Conservation (phyloP, 2,888 invertebrate genomes). For the Vanessa cardui region DNA sequence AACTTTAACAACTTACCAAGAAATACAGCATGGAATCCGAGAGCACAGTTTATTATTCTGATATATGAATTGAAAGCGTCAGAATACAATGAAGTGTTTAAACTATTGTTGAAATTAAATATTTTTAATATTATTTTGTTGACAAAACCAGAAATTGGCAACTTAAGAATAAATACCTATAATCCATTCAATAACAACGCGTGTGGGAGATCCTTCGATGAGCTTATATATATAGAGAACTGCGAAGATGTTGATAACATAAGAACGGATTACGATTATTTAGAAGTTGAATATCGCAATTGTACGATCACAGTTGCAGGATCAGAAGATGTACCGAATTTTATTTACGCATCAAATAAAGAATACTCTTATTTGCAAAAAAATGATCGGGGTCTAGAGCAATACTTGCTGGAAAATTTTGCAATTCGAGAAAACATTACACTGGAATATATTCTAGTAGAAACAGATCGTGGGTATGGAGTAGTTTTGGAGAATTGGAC, state of each 20-base stretch:
- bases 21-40: slow-evolving; percentile 57
- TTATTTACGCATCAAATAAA: slow-evolving; percentile 49
- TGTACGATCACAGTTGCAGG: slow-evolving; percentile 55
- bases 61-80: slow-evolving; percentile 23
- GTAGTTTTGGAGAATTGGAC: slow-evolving; percentile 56
- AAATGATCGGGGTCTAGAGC: slow-evolving; percentile 52
- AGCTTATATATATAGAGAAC: slow-evolving; percentile 46
- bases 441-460: slow-evolving; percentile 47
- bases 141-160: slow-evolving; percentile 35
- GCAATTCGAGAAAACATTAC: slow-evolving; percentile 48
- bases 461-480: slow-evolving; percentile 45
- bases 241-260: slow-evolving; percentile 45
- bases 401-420: slow-evolving; percentile 55
- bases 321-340: slow-evolving; percentile 50
- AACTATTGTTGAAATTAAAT: slow-evolving; percentile 48
- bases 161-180: slow-evolving; percentile 48
- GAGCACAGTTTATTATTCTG: slow-evolving; percentile 48
- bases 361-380: slow-evolving; percentile 44
- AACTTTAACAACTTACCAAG: slow-evolving; percentile 47
- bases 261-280: slow-evolving; percentile 41
- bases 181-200: slow-evolving; percentile 51
- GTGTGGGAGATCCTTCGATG: slow-evolving; percentile 50
- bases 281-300: slow-evolving; percentile 44
- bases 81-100: slow-evolving; percentile 46
- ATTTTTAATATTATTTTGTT: slow-evolving; percentile 53